phyloP scores from a whole-genome alignment of 1,140 invertebrate genomes.

The Atta texana region DNA sequence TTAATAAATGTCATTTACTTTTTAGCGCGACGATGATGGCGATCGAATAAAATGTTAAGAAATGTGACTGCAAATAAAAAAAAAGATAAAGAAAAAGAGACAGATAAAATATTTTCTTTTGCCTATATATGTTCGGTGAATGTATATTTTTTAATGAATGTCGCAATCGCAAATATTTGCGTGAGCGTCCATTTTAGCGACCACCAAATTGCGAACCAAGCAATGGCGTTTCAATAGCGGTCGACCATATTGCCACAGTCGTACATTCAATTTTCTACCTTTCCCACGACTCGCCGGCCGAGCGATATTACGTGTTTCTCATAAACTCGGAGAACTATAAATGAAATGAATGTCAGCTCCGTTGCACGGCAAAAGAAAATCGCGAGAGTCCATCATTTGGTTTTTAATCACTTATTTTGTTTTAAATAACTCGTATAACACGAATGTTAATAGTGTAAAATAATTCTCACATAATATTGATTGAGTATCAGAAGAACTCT shows the following conservation, averaged over 20 bases:
- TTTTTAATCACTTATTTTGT: background rate
- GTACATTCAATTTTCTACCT: conserved; percentile 65
- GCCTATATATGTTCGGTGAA: background rate
- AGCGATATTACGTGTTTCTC: conserved; percentile 36
- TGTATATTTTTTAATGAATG: conserved; percentile 15
- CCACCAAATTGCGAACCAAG: conserved; percentile 12
- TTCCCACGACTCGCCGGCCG: conserved; percentile 15
- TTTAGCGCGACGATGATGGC: conserved; percentile 6
- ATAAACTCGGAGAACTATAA: conserved; percentile 58
- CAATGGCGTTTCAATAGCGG: conserved; percentile 41
- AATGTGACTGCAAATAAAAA: background rate
- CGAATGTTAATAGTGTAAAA: background rate
- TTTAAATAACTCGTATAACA: background rate
- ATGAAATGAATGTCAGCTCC: conserved; percentile 35
- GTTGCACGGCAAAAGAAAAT: background rate
- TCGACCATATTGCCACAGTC: conserved; percentile 9
- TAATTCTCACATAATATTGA: background rate
- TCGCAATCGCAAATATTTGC: conserved; percentile 59
- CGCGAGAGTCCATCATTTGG: background rate
- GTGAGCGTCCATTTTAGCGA: conserved; percentile 38
- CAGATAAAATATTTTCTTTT: background rate
- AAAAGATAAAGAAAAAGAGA: background rate
- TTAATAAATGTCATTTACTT: conserved; percentile 57
- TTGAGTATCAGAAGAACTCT: background rate
- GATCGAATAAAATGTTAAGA: conserved; percentile 35